Base-by-base conservation (phyloP, 2,113 vertebrate species). In the Brienomyrus brachyistius region DNA sequence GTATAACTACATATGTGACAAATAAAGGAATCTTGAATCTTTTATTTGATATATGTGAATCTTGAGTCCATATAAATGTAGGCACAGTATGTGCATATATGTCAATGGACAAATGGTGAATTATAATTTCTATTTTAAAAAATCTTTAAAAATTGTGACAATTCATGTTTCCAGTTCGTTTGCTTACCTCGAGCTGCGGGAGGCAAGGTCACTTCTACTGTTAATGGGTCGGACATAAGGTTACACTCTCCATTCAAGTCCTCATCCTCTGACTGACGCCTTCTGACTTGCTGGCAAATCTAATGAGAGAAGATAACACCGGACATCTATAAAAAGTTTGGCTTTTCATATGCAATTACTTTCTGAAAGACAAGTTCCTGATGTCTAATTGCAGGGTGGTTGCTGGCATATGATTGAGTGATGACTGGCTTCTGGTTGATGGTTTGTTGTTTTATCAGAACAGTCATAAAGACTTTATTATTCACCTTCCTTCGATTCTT, bases 211-310 rank as follows among this genome's bases (percentile, higher is more conserved):
- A 45, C n/a, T 19, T 31, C 48, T 50, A 21, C 7, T 3, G 1
- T 19, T 4, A 0, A 8, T 13, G 23, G 54, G 62, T 48, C 86
- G 43, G 31, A 62, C 2, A 91, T 13, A 13, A 66, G 3, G 77
- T 10, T 17, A 87, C 93, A 93, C 2, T 88, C 87, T 66, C 91
- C 91, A 74, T 93, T 93, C 11, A 93, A 87, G 77, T 92, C 52
- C 40, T 93, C 92, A 35, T 82, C 90, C 11, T 0, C 10, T 51
- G 27, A 85, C 2, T 86, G 56, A 2, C 19, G 82, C 86, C 43
- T 89, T 10, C 54, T 74, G 74, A 90, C 74, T 77, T 93, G 93
- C 31, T 92, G 91, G 54, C 93, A 93, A 52, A 93, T 70, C 93
- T 93, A 56, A 17, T 3, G 56, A 31, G 40, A 70, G 21, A 43